Evolutionary conservation across 2,797 vertebrate genomes (phyloP), one percentile per base, ranked within the genome.

Genomic region (Sciurus vulgaris): DNA sequence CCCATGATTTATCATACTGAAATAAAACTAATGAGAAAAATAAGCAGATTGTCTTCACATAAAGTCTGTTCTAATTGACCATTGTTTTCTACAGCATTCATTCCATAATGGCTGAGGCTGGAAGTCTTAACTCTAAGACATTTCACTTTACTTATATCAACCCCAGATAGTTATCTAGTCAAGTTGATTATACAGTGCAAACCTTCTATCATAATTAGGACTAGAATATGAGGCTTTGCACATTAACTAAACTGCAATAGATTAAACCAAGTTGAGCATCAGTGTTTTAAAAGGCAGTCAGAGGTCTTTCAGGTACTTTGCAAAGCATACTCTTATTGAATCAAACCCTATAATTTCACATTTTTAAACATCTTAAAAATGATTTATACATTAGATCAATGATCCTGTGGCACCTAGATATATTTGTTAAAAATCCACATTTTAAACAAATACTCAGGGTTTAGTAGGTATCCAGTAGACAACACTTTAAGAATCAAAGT

Each of bases 161-260:
- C n/a, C 38, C 49, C 49, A 83, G 61, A 76, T 44, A 38, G 77
- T 7, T 90, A 28, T 41, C 86, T 22, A 88, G 56, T 89, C 28
- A 82, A 73, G 59, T 3, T 88, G 83, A 92, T 86, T 86, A 86
- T 41, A 74, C 77, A 49, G 18, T 73, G 22, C 33, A 93, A 73
- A 95, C 82, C 77, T 96, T 89, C 82, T 78, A 56, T 13, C 20
- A 10, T 86, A 90, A 95, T 96, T 74, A 87, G 54, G 8, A 7
- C 54, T 74, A 81, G n/a, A 76, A 56, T 77, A 73, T n/a, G 67
- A 91, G 69, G 17, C 90, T 93, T 95, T 92, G 24, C 28, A 94
- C 38, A 91, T 47, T 92, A 56, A n/a, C 77, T 79, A 87, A 87
- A 86, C 56, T 94, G 92, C 94, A 94, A 92, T 83, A 95, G 47